Evolutionary conservation across 2,113 vertebrate species (phyloP).

Genomic region (Perca flavescens): DNA sequence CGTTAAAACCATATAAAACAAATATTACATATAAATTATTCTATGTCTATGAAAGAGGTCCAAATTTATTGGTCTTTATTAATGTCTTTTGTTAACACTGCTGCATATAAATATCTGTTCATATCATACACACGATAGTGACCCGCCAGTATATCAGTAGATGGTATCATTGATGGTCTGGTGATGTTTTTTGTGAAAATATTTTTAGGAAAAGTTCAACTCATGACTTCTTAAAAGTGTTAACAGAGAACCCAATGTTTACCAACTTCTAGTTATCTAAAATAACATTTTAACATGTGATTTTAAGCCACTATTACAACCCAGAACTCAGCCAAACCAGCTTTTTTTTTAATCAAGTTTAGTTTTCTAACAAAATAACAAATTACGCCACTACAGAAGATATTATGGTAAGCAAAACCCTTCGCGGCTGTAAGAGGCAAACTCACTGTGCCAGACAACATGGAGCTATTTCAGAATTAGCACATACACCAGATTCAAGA

Average conservation of each 20-base stretch:
- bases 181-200: constrained; percentile 13
- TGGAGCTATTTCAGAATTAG: constrained; percentile 62
- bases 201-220: background rate
- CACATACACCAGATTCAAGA: constrained; percentile 69
- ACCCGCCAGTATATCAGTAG: background rate
- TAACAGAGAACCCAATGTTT: constrained; percentile 19
- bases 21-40: constrained; percentile 15
- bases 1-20: constrained; percentile 17
- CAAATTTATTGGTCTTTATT: background rate
- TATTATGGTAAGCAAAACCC: constrained; percentile 3
- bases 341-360: constrained; percentile 9
- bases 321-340: background rate
- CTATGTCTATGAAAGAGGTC: background rate
- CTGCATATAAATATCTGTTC: background rate
- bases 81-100: background rate
- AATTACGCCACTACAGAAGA: constrained; percentile 20
- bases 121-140: background rate
- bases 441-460: constrained; percentile 35
- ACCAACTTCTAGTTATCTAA: constrained; percentile 14
- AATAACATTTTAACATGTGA: constrained; percentile 1
- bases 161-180: background rate
- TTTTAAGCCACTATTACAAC: background rate
- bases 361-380: constrained; percentile 31
- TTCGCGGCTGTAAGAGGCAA: constrained; percentile 19
- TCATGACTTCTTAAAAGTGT: constrained; percentile 4